phyloP scores from a whole-genome alignment of 2,888 invertebrate species.

The Caenorhabditis sp. region DNA sequence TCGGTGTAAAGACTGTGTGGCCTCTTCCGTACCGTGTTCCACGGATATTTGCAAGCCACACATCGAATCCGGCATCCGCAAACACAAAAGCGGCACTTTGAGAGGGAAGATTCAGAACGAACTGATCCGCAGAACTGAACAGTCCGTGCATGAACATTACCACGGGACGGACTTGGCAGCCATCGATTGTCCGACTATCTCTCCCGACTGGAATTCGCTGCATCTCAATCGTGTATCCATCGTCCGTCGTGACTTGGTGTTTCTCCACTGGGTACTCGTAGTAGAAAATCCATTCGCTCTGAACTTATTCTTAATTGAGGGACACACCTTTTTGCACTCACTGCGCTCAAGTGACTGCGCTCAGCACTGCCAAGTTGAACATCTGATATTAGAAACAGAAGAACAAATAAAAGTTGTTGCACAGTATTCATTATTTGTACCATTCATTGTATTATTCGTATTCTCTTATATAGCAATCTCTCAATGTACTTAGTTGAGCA shows the following conservation, averaged over 20 bases:
- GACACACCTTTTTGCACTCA: no score
- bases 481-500: no score
- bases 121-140: slow-evolving; percentile 16
- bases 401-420: no score
- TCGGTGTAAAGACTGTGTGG: slow-evolving; percentile 19
- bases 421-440: no score
- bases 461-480: no score
- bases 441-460: no score
- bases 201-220: slow-evolving; percentile 40
- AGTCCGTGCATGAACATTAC: slow-evolving; percentile 51
- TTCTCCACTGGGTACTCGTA: slow-evolving; percentile 30
- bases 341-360: no score
- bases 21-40: slow-evolving; percentile 39
- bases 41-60: slow-evolving; percentile 52
- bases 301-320: neutral
- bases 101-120: slow-evolving; percentile 39
- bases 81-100: slow-evolving; percentile 41
- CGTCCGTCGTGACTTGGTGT: slow-evolving; percentile 49
- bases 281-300: slow-evolving; percentile 23
- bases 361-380: no score
- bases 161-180: slow-evolving; percentile 36
- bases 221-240: slow-evolving; percentile 48
- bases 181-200: slow-evolving; percentile 33
- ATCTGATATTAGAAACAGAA: no score
- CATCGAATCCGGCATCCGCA: no score